phyloP scores from a whole-genome alignment of 2,888 invertebrate species.

The Melipona beecheii region DNA sequence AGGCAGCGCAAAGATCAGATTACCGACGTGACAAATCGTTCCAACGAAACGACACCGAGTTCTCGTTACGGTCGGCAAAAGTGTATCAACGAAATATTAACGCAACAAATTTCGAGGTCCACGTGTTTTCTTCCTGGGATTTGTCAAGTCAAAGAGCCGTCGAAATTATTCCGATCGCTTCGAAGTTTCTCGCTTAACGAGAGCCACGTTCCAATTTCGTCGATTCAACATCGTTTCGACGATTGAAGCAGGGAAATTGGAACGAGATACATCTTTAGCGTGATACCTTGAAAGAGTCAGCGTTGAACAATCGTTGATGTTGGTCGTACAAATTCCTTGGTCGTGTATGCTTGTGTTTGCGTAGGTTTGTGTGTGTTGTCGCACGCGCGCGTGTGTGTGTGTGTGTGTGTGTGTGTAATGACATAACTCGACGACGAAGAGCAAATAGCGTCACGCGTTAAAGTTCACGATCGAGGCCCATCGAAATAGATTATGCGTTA shows the following conservation, averaged over 20 bases:
- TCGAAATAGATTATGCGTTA: slow-evolving; percentile 62
- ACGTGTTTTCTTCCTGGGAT: neutral
- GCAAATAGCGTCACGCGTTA: slow-evolving; percentile 30
- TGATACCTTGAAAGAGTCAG: slow-evolving; percentile 23
- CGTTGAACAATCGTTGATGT: slow-evolving; percentile 3
- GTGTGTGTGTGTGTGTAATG: neutral
- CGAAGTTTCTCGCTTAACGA: neutral
- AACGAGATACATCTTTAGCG: slow-evolving; percentile 64
- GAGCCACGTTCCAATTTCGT: neutral
- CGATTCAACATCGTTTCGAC: no score
- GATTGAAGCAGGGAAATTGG: neutral
- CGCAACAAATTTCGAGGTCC: neutral
- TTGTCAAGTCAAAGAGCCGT: neutral
- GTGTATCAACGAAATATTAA: neutral
- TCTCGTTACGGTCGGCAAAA: neutral
- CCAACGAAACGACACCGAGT: neutral
- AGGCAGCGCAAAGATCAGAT: neutral
- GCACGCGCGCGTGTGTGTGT: no score
- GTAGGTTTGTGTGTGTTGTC: neutral
- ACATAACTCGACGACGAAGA: slow-evolving; percentile 13
- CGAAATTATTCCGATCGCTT: neutral
- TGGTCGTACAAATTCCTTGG: slow-evolving; percentile 12
- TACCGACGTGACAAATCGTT: no score
- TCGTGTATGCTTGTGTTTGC: neutral
- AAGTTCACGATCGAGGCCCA: slow-evolving; percentile 68